Percentiles rank a stretch among this genome's conserved stretches.
Evolutionary conservation across 1,140 invertebrate species (phyloP).

Genomic region (Drosophila pseudoananassae): DNA sequence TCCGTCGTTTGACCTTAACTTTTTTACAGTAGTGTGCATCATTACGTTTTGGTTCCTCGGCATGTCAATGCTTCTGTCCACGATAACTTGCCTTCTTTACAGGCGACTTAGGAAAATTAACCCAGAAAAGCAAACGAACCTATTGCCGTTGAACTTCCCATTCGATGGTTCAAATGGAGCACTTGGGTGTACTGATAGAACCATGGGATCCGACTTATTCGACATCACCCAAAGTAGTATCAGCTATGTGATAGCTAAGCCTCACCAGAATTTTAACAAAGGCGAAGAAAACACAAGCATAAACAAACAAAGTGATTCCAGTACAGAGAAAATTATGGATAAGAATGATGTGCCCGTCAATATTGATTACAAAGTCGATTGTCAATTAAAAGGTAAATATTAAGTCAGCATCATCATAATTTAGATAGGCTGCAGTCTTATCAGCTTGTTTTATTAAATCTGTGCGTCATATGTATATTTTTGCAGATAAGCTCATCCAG

Average conservation of each 20-base stretch:
- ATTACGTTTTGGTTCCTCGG: slow-evolving; percentile 61
- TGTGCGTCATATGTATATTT: background rate
- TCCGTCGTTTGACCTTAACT: slow-evolving; percentile 38
- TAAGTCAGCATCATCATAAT: background rate
- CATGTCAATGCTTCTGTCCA: slow-evolving; percentile 57
- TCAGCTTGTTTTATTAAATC: background rate
- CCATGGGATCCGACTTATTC: background rate
- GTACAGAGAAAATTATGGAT: background rate
- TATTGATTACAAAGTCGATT: background rate
- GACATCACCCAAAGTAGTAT: background rate
- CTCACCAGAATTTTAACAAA: background rate
- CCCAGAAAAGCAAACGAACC: slow-evolving; percentile 25
- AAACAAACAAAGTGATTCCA: background rate
- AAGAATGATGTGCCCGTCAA: background rate
- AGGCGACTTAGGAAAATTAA: slow-evolving; percentile 57
- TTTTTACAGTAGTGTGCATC: slow-evolving; percentile 54
- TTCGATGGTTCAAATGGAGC: background rate
- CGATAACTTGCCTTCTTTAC: slow-evolving; percentile 65
- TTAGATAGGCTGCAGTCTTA: background rate
- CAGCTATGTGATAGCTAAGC: background rate
- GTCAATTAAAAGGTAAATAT: background rate
- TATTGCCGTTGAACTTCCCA: slow-evolving; percentile 37
- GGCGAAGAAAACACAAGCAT: background rate
- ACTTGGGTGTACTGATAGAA: background rate
- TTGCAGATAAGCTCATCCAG: slow-evolving; percentile 48